Base-by-base conservation (phyloP, 2,113 vertebrate genomes). In the Poicephalus gulielmi region DNA sequence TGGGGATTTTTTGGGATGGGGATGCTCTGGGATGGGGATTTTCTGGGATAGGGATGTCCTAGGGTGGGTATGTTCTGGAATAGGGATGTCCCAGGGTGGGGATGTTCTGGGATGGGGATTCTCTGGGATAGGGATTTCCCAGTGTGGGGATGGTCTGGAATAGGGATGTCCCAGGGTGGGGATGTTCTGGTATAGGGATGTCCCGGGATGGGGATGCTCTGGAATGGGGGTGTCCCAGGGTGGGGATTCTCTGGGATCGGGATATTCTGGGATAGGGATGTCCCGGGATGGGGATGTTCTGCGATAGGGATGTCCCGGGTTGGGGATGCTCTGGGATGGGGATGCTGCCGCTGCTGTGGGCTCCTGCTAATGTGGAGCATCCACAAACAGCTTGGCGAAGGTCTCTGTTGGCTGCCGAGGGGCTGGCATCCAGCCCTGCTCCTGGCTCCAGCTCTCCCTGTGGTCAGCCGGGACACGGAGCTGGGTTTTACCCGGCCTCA, bases 21-120 rank as follows among this genome's bases (percentile, higher is more conserved):
- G 30, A 27, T 28, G 46, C 27, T 12, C 3, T 1, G 0, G 17
- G 17, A 2, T 11, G 37, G 22, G 43, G 44, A 4, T 43, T 16
- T 43, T 37, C 37, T 37, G 37, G 37, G 37, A 37, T 37, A 37
- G 37, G 37, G 37, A 9, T 37, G 37, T 37, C 37, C 47, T 1
- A 10, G 1, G 25, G 18, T 9, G 25, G 8, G 5, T 23, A 62
- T 28, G 49, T 10, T 6, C 28, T 28, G 60, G 64, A 4, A 16
- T 64, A 37, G 6, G 5, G 17, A 52, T 28, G 49, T 10, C 4
- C 23, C 23, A 50, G 64, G 4, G 13, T 64, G n/a, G 28, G 6
- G 30, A 10, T n/a, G 55, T 22, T 1, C 59, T 6, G 9, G 44
- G 37, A 1, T 44, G 17, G 60, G 19, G 8, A 28, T n/a, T n/a